Evolutionary conservation across 2,797 vertebrate species (phyloP), one percentile per base, ranked within the genome.

Genomic region (Xenentodon cancila): DNA sequence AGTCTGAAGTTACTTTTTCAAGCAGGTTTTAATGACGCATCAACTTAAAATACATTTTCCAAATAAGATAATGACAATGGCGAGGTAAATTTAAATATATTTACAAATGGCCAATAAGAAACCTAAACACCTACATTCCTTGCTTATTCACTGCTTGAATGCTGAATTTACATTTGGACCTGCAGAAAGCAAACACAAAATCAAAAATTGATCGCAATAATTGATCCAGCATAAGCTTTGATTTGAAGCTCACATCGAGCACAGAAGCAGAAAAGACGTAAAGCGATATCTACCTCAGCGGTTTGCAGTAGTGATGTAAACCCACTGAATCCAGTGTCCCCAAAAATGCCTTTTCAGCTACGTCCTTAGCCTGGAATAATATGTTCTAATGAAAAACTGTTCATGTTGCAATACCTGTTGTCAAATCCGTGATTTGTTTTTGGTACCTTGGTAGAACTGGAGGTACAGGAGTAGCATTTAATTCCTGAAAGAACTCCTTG

Each of bases 141-240:
- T 93, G 92, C 50, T 94, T 96, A 84, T 96, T 96, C 84, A 98
- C 95, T 75, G 97, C 96, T 80, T 97, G 95, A 73, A 99, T 97
- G 56, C 75, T 93, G 85, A 99, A 99, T 71, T 93, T 71, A 25
- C 90, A 90, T 89, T 91, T 97, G 74, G 96, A 95, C 71, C 97
- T 98, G 73, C 1, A n/a, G 21, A 22, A 3, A 15, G 1, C 8
- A 68, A 68, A 73, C 8, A 53, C 15, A 3, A 4, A 8, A 44
- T 9, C 9, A 69, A 30, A 25, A 40, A 40, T 40, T 3, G 16
- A 40, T 40, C 13, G 13, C 1, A 40, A 5, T 16, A 2, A 40
- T 5, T 40, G 37, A 40, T 15, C 37, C 37, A 40, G 37, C 1
- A 30, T 15, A 40, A 40, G 13, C 37, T 40, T 15, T 40, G 15